Conservation (phyloP, 2,888 invertebrate species). For the Leucophenga montana region DNA sequence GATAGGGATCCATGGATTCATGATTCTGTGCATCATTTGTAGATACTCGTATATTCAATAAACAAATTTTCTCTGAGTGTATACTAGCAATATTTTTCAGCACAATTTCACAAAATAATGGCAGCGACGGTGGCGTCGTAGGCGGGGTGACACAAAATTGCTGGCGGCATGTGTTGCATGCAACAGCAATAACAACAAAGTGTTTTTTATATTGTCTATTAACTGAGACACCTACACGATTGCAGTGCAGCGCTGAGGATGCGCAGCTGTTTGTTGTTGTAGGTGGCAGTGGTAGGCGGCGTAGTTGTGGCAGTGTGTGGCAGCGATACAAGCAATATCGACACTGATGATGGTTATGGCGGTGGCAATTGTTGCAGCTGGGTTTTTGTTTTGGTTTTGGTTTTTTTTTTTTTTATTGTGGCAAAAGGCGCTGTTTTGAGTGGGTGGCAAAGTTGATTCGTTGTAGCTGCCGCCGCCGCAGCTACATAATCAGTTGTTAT, state of each 20-base stretch:
- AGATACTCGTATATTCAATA: too few species aligned
- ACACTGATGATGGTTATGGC: neutral
- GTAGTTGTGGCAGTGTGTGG: slow-evolving; percentile 11
- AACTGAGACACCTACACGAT: neutral
- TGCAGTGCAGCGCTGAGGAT: neutral
- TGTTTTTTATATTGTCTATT: slow-evolving; percentile 1
- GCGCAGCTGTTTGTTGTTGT: neutral
- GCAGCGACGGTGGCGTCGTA: too few species aligned
- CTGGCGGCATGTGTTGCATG: neutral
- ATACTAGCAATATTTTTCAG: too few species aligned
- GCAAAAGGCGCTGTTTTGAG: too few species aligned
- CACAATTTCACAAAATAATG: too few species aligned
- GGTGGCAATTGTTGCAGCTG: slow-evolving; percentile 22
- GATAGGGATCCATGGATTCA: too few species aligned
- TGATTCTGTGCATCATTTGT: too few species aligned
- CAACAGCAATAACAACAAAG: neutral
- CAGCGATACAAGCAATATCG: too few species aligned
- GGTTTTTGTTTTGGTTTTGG: too few species aligned
- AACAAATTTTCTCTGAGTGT: too few species aligned
- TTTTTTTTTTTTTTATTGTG: slow-evolving; percentile 1
- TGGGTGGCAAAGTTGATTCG: slow-evolving; percentile 66
- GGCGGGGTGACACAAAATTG: too few species aligned
- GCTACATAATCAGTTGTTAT: slow-evolving; percentile 54
- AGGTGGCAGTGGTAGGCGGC: neutral
- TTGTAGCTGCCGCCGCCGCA: too few species aligned